Conservation (phyloP, 2,797 vertebrate species). For the Lacerta bilineata region DNA sequence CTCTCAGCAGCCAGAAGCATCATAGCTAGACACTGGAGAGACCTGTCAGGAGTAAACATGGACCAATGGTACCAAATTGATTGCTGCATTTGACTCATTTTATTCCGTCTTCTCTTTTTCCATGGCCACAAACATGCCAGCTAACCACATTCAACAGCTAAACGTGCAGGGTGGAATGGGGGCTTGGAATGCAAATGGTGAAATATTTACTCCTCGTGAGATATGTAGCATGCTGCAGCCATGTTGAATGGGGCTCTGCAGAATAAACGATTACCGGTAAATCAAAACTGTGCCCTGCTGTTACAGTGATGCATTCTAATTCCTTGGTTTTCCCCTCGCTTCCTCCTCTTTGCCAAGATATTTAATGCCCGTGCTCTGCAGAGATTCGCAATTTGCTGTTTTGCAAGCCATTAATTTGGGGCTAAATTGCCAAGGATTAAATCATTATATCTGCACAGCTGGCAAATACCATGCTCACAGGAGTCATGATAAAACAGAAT, state of each 20-base stretch:
- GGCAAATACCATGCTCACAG: neutral
- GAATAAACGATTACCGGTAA: slow-evolving; percentile 31
- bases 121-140: neutral
- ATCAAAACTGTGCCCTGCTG: slow-evolving; percentile 15
- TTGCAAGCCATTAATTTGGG: slow-evolving; percentile 45
- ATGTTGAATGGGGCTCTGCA: slow-evolving; percentile 1
- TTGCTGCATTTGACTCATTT: neutral
- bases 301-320: slow-evolving; percentile 33
- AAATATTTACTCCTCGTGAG: slow-evolving; percentile 21
- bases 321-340: slow-evolving; percentile 17
- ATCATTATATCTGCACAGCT: slow-evolving; percentile 31
- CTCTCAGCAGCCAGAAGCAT: no score
- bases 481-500: slow-evolving; percentile 29
- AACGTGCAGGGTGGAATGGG: neutral
- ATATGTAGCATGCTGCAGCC: neutral
- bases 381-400: slow-evolving; percentile 40
- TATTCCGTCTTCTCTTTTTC: neutral
- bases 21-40: no score
- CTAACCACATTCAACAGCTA: slow-evolving; percentile 9
- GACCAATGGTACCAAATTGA: no score
- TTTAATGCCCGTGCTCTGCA: slow-evolving; percentile 19
- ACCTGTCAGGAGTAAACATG: no score
- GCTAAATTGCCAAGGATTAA: slow-evolving; percentile 36
- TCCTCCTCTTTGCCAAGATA: neutral
- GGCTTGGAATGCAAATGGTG: neutral